Conservation (phyloP, 2,113 vertebrate genomes). For the Pedetes capensis region DNA sequence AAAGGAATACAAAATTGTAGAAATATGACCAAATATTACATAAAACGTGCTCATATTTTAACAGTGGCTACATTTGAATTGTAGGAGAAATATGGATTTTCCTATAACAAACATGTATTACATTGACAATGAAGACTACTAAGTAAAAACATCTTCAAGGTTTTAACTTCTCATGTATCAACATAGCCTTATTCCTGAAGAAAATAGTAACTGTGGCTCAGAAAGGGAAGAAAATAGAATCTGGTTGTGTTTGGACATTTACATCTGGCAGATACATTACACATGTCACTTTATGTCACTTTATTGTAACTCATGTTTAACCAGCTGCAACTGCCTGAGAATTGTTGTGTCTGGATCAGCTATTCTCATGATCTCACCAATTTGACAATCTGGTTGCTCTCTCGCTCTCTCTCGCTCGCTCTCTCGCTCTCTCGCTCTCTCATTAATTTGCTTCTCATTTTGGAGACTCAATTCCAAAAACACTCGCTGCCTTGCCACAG, state of each 20-base stretch:
- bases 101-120: neutral
- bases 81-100: neutral
- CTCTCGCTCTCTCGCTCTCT: too few species aligned
- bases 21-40: neutral
- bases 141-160: neutral
- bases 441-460: constrained; percentile 31
- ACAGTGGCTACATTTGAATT: neutral
- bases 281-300: neutral
- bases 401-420: too few species aligned
- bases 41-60: neutral
- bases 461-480: neutral
- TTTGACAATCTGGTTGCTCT: neutral
- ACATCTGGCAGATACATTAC: neutral
- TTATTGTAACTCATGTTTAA: neutral
- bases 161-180: neutral
- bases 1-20: neutral
- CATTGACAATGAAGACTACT: neutral
- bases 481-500: neutral
- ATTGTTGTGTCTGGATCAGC: neutral
- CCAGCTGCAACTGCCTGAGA: neutral
- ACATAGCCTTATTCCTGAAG: neutral
- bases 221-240: neutral
- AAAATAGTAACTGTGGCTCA: neutral
- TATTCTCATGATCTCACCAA: neutral
- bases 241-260: neutral